Percentiles rank a stretch among this genome's conserved stretches.
These are phyloP conservation scores for Stenolophus ochropezus DNA, from an alignment of 2,888 invertebrate species.

Conservation along the genomic window DNA sequence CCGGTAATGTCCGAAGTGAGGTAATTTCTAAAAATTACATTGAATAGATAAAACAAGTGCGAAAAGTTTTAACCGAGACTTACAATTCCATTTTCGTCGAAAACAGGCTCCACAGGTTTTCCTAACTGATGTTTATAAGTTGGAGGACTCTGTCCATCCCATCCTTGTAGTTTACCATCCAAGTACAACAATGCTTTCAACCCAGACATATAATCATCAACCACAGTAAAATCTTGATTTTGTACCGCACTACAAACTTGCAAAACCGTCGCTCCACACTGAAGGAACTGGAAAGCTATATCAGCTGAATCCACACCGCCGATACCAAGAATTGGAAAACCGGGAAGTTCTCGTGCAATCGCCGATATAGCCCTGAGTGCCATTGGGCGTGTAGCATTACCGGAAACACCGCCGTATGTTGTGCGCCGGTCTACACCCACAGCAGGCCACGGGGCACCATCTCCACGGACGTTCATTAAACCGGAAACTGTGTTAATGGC, in stretches of 20 bases:
- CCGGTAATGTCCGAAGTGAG: constrained; percentile 92
- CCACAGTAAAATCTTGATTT: constrained; percentile 98
- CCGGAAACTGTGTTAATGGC: constrained; percentile 99
- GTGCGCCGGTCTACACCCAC: constrained; percentile 88
- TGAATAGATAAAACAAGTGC: no score
- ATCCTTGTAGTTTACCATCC: constrained; percentile 81
- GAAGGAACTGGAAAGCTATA: constrained; percentile 93
- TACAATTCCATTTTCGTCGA: constrained; percentile 82
- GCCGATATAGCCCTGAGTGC: constrained; percentile 93
- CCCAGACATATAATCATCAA: constrained; percentile 95
- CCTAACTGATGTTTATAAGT: constrained; percentile 93
- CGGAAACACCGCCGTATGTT: constrained; percentile 93
- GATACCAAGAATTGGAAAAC: constrained; percentile 94
- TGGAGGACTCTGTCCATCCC: constrained; percentile 98
- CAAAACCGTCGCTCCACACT: constrained; percentile 93
- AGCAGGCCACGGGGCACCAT: constrained; percentile 93
- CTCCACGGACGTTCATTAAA: constrained; percentile 88
- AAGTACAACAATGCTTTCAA: constrained; percentile 91
- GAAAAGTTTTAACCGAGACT: no score
- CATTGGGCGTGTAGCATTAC: constrained; percentile 96
- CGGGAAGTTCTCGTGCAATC: constrained; percentile 88
- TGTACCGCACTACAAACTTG: constrained; percentile 98
- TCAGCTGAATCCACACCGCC: constrained; percentile 99
- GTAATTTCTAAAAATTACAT: constrained; percentile 79
- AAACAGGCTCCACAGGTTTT: constrained; percentile 84